Conservation (phyloP, 1,140 invertebrate species). For the Heliconius hewitsoni region DNA sequence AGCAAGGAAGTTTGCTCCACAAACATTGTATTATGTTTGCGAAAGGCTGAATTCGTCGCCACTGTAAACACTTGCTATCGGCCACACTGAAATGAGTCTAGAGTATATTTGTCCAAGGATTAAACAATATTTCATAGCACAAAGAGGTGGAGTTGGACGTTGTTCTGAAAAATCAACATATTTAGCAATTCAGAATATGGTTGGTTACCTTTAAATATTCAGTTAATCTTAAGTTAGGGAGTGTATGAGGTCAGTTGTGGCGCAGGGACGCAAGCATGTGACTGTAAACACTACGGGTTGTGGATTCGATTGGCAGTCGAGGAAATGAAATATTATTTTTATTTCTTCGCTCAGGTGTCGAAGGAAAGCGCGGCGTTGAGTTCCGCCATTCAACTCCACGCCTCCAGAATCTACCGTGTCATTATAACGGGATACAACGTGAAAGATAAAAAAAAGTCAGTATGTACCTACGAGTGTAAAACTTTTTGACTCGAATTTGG, state of each 20-base stretch:
- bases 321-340: too few relatives aligned
- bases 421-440: too few relatives aligned
- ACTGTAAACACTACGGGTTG: too few relatives aligned
- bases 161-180: background rate
- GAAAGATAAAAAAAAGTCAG: too few relatives aligned
- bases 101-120: background rate
- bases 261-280: too few relatives aligned
- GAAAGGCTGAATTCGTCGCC: background rate
- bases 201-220: background rate
- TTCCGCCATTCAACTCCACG: too few relatives aligned
- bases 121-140: background rate
- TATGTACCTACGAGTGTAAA: too few relatives aligned
- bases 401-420: too few relatives aligned
- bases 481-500: constrained; percentile 40
- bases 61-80: background rate
- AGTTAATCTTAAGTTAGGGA: background rate
- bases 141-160: background rate
- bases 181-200: background rate
- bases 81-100: background rate
- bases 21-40: background rate
- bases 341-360: too few relatives aligned
- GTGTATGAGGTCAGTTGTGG: too few relatives aligned
- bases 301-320: too few relatives aligned
- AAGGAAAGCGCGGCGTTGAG: too few relatives aligned
- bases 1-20: background rate